Conservation (phyloP, 1,140 invertebrate species). For the Ephestia elutella region DNA sequence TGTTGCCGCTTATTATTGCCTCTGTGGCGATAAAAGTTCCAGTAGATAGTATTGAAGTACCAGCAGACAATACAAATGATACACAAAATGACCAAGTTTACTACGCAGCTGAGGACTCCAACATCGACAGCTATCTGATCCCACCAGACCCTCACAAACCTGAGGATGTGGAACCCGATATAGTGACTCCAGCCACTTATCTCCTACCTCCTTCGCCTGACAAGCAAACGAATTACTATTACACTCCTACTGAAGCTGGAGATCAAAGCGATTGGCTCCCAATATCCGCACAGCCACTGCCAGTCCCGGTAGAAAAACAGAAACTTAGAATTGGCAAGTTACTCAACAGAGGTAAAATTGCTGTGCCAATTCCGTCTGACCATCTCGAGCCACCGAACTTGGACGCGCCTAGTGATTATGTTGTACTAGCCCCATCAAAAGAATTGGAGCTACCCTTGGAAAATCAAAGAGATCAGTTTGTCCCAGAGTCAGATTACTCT, state of each 20-base stretch:
- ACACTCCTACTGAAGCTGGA: constrained; percentile 36
- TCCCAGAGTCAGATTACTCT: constrained; percentile 9
- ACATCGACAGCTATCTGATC: constrained; percentile 46
- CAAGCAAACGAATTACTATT: constrained; percentile 37
- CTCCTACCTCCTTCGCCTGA: constrained; percentile 49
- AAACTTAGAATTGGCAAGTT: constrained; percentile 15
- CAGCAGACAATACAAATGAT: constrained; percentile 18
- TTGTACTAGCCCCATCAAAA: constrained; percentile 19
- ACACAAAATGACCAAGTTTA: constrained; percentile 33
- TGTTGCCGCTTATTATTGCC: constrained; percentile 26
- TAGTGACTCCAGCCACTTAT: constrained; percentile 47
- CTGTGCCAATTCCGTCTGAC: constrained; percentile 30
- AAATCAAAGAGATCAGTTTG: constrained; percentile 29
- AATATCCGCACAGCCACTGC: constrained; percentile 35
- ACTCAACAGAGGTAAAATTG: constrained; percentile 1
- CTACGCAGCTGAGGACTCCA: constrained; percentile 35
- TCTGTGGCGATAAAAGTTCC: constrained; percentile 47
- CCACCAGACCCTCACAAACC: constrained; percentile 42
- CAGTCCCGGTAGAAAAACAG: constrained; percentile 17
- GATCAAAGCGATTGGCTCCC: constrained; percentile 60
- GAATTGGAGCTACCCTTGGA: constrained; percentile 25
- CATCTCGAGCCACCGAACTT: constrained; percentile 33
- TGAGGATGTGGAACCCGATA: constrained; percentile 28
- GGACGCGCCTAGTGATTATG: constrained; percentile 26
- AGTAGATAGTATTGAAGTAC: constrained; percentile 28